Evolutionary conservation across 2,797 vertebrate genomes (phyloP).

Genomic region (Cossypha niveicapilla): DNA sequence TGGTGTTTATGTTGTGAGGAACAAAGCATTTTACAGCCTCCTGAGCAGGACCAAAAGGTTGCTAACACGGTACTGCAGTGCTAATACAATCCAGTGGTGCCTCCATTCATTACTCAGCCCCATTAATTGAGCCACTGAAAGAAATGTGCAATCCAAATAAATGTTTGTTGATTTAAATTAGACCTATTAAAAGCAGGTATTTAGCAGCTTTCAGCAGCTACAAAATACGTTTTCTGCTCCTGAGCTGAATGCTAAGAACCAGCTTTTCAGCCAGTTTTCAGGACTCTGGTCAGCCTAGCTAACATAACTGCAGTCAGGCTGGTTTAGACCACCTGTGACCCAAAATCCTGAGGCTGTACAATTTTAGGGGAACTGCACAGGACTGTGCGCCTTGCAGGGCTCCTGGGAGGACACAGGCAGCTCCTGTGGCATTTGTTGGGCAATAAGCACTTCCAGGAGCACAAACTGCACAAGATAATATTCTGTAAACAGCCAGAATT

Average conservation of each 20-base stretch:
- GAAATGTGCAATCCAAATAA: neutral
- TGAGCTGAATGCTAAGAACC: neutral
- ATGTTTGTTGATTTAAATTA: slow-evolving; percentile 37
- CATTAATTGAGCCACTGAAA: slow-evolving; percentile 22
- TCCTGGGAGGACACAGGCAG: neutral
- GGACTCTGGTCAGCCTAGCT: neutral
- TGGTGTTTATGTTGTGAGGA: slow-evolving; percentile 8
- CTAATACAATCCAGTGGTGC: neutral
- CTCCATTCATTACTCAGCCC: slow-evolving; percentile 16
- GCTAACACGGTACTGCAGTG: neutral
- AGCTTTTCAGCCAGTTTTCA: neutral
- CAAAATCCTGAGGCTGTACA: neutral
- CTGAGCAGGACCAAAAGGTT: slow-evolving; percentile 9
- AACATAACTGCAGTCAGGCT: neutral
- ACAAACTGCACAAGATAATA: neutral
- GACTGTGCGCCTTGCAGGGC: neutral
- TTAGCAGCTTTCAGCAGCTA: slow-evolving; percentile 43
- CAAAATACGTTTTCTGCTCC: neutral
- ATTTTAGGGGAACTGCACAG: neutral
- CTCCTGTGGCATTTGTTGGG: neutral
- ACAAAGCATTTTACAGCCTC: slow-evolving; percentile 38
- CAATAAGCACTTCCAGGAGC: neutral
- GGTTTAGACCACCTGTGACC: neutral
- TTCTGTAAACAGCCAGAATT: neutral
- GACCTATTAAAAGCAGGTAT: slow-evolving; percentile 43